Evolutionary conservation across 1,140 invertebrate species (phyloP), one percentile per base, ranked within the genome.

Genomic region (Theocolax elegans): DNA sequence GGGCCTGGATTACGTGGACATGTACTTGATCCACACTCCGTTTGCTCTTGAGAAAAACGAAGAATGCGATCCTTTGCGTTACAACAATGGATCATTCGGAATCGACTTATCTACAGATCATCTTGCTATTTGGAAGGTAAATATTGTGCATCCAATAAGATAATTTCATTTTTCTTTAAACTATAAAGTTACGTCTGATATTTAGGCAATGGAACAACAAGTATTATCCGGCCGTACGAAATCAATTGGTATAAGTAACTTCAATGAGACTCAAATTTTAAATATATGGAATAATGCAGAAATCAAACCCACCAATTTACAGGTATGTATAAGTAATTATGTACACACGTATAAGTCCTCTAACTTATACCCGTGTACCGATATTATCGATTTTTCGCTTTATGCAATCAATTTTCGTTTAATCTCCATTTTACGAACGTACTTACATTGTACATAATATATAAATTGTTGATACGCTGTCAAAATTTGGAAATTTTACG

Each of bases 11-110:
- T 97, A 96, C 77, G 81, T 97, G 2, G 95, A 97, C 77, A 86
- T 97, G 67, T 96, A 95, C 80, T 84, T 96, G 12, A 88, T 96
- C 56, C 94, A 97, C 74, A 88, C 89, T n/a, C 94, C 95, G 0
- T 92, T 93, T 79, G 89, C 87, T 1, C 89, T 91, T 60, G 56
- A 80, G 6, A 81, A 85, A 67, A 88, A 89, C 71, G 74, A 89
- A 19, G 79, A 78, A 8, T 4, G 6, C 6, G 31, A 35, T 10
- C 4, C 10, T 4, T 35, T 10, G 31, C 4, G 4, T 6, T 35
- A 6, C 10, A 10, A 46, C 4, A 46, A 19, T 15, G 15, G 44
- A 46, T 4, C 19, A 4, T 19, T 4, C 15, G 44, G n/a, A 19
- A 46, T 46, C 13, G 19, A 46, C n/a, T 6, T 15, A 46, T 8